Evolutionary conservation across 2,888 invertebrate species (phyloP), one percentile per base, ranked within the genome.

Genomic region (Pandemis cinnamomeana): DNA sequence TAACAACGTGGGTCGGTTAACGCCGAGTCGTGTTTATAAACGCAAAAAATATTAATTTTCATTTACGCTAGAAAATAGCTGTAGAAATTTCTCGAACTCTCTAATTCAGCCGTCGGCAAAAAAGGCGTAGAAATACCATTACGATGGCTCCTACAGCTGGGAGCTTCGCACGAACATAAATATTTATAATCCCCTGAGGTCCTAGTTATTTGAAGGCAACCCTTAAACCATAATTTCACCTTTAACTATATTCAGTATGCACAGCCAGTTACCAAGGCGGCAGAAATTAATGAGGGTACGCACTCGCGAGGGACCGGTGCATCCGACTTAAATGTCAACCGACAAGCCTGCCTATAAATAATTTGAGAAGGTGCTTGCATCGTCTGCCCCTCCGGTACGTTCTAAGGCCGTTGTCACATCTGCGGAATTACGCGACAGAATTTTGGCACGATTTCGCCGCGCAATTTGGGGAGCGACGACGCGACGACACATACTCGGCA

Each of bases 321-420:
- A 91, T 91, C 90, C 90, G 91, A 90, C 82, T 87, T 90, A 91
- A 91, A 92, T 91, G 91, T 91, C 91, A 92, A 89, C 86, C 84
- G 85, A 87, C 88, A 83, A 85, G 88, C 87, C 83, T 84, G 84
- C 86, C 89, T 91, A 91, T 91, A 91, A 91, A 91, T 92, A 91
- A 91, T 91, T 91, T 90, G 87, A 89, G 89, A 82, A 83, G 83
- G 85, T 87, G 84, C 84, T 81, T 85, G 80, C 80, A 78, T 79
- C 81, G 84, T 80, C 78, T 87, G 84, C 84, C 81, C 84, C 88
- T 87, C 87, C 85, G 81, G 85, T 5, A 27, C 58, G 11, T 27
- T 51, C 51, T 58, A 27, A 58, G 58, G 58, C 58, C 27, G 55
- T 58, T 58, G 58, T 20, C 55, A 55, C 55, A 55, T 58, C 58